Conservation (phyloP, 2,797 vertebrate genomes). For the Tenualosa ilisha region DNA sequence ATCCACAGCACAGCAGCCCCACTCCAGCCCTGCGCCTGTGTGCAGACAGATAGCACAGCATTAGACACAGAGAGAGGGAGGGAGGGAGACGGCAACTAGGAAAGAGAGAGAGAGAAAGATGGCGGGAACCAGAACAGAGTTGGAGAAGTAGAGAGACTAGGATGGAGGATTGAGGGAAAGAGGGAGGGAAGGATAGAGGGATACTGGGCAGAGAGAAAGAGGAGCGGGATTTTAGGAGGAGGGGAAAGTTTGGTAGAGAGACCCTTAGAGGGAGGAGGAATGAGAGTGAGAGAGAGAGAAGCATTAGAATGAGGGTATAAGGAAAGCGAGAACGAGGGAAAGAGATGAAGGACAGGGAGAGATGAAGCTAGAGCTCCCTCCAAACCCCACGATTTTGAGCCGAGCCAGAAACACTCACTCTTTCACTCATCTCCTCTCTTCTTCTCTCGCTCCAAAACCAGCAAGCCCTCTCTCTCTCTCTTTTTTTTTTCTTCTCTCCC, state of each 20-base stretch:
- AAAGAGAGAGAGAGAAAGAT: not conserved
- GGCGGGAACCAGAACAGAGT: not conserved
- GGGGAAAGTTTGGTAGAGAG: not conserved
- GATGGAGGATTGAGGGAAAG: not conserved
- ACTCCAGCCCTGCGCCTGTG: not conserved
- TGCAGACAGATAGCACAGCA: not conserved
- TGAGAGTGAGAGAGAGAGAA: not conserved
- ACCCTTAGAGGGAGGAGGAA: not conserved
- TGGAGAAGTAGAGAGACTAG: not conserved
- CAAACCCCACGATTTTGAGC: not conserved
- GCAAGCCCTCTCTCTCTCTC: not conserved
- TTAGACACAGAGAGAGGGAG: conserved; percentile 11
- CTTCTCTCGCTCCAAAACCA: conserved; percentile 8
- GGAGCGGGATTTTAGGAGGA: not conserved
- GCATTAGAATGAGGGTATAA: not conserved
- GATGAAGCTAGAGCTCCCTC: not conserved
- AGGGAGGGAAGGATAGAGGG: not conserved
- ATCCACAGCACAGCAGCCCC: conserved; percentile 24
- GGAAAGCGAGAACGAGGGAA: not conserved
- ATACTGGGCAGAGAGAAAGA: not conserved
- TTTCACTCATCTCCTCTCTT: conserved; percentile 18
- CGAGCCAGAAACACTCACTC: not conserved
- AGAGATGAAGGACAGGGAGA: not conserved
- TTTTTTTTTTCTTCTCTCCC: not conserved
- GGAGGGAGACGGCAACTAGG: not conserved